Conservation (phyloP, 2,113 vertebrate genomes). For the Lepus timidus region DNA sequence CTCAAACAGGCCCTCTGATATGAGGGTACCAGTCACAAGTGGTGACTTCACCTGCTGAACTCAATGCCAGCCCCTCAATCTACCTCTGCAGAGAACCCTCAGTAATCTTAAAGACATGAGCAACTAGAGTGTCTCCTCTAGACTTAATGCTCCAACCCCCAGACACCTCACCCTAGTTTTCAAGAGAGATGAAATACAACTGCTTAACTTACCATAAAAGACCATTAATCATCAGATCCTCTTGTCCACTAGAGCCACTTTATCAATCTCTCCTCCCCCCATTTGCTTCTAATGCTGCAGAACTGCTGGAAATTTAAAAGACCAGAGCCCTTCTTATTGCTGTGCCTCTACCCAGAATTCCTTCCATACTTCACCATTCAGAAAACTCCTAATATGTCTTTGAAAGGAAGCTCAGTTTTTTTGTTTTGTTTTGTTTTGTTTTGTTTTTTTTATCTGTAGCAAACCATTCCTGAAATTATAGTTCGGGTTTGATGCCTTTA, state of each 20-base stretch:
- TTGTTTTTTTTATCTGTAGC: background rate
- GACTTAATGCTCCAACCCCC: background rate
- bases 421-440: no score
- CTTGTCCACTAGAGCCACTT: background rate
- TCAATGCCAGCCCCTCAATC: background rate
- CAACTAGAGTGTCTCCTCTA: background rate
- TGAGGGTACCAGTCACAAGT: no score
- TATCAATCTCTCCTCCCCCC: background rate
- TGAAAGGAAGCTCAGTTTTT: background rate
- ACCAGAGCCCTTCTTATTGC: background rate
- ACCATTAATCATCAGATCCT: background rate
- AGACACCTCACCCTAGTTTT: background rate
- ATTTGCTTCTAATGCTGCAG: constrained; percentile 8
- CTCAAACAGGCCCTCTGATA: no score
- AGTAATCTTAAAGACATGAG: background rate
- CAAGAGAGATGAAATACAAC: background rate
- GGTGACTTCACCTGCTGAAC: no score
- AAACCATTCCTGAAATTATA: constrained; percentile 5
- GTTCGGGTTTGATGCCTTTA: background rate
- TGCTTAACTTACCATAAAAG: background rate
- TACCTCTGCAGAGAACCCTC: background rate
- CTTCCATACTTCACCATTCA: background rate
- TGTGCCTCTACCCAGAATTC: background rate
- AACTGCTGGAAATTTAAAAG: background rate
- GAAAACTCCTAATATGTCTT: background rate